phyloP scores from a whole-genome alignment of 2,113 vertebrate species.

The Nymphicus hollandicus region DNA sequence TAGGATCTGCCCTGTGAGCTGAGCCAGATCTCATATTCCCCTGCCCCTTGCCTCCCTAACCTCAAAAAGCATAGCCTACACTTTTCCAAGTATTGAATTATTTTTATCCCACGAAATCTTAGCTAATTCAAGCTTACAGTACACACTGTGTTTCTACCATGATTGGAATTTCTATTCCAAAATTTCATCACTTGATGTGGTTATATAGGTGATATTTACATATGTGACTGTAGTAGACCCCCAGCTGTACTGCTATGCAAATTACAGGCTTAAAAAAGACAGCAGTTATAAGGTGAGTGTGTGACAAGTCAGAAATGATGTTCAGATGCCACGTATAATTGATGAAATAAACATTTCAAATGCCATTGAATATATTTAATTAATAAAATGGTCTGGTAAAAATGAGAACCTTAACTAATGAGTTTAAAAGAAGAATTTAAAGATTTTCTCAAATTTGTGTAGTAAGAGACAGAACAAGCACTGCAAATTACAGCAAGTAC shows the following conservation, averaged over 20 bases:
- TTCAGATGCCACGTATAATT: background rate
- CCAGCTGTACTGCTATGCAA: background rate
- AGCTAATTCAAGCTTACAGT: background rate
- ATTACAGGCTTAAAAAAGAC: background rate
- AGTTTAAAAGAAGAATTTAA: background rate
- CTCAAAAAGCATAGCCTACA: background rate
- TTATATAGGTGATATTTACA: background rate
- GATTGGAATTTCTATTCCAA: background rate
- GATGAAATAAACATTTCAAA: background rate
- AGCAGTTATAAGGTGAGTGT: background rate
- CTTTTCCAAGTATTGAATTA: background rate
- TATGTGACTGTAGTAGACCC: background rate
- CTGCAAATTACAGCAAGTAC: background rate
- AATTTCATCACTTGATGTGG: background rate
- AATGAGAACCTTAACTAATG: background rate
- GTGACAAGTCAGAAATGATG: background rate
- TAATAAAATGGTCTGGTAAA: background rate
- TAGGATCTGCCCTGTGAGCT: background rate
- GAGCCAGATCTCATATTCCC: background rate
- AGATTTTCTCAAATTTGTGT: background rate
- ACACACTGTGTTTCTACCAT: background rate
- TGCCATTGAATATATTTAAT: background rate
- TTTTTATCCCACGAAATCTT: background rate
- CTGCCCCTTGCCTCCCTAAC: background rate
- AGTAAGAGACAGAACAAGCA: background rate